Evolutionary conservation across 2,797 vertebrate genomes (phyloP), one percentile per base, ranked within the genome.

Genomic region (Lacerta viridis): DNA sequence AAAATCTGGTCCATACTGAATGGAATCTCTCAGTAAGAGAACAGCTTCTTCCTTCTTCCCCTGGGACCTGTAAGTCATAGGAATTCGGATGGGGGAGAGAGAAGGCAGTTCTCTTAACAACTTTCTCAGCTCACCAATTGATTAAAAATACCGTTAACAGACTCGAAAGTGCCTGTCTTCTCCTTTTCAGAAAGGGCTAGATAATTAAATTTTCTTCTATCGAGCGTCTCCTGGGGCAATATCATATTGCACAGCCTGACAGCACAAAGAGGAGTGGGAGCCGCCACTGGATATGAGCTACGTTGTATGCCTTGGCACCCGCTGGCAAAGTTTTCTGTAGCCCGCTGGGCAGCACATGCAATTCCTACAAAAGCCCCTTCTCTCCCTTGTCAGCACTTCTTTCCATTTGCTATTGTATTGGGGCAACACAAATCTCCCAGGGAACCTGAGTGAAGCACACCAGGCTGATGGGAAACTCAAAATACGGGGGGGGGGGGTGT

Each of bases 1-100:
- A 2, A 99, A 99, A 92, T 99, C 98, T 1, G 98, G 98, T 10
- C 98, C 99, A 0, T 98, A 98, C 68, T 95, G 97, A 80, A 99
- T 97, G 64, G 99, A 99, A 89, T 98, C 97, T 90, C 93, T 97
- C 90, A 99, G 95, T 88, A 98, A 95, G 71, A 94, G 59, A 85
- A 98, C 97, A 0, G 98, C 98, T 92, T 99, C 98, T 9, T 97
- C 95, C 89, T 98, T 97, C 91, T 98, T 98, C 80, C 97, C 98
- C 94, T 98, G 98, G 75, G 98, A 98, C 92, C 99, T 99, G 90
- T 3, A 93, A 84, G 7, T 43, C 61, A 91, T 50, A 66, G 18
- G 18, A 78, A 23, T 59, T 23, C 2, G 75, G 75, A 29, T 82
- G 76, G 75, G 61, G 72, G 36, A 39, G 33, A 89, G 71, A 81